Evolutionary conservation across 2,797 vertebrate genomes (phyloP), one percentile per base, ranked within the genome.

Genomic region (Melanotaenia boesemani): DNA sequence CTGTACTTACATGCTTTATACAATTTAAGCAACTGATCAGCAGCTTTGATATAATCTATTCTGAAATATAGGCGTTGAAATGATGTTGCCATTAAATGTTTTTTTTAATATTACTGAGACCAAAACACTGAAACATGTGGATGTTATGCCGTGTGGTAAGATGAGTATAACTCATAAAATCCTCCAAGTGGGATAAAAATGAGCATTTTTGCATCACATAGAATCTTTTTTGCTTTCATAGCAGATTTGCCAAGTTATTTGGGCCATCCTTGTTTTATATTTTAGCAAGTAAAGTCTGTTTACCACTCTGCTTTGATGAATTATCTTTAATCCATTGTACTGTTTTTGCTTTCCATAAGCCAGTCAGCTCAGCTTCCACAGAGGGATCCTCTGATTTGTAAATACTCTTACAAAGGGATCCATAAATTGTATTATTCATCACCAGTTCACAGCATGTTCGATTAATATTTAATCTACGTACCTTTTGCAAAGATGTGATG

Each of bases 101-200:
- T 61, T 71, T 52, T 75, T 48, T 36, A 56, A 28, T 28, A 28
- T 28, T 44, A 55, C 54, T 50, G 36, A 70, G 12, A 34, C 36
- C 54, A 54, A 75, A 57, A 77, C 41, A 44, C 41, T 20, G 5
- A 75, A 77, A 70, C 32, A 66, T 58, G 61, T 59, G 66, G 64
- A 59, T 37, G 63, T 67, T 67, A 10, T 67, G 16, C 55, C 70
- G 37, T 55, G 52, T 28, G 12, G 63, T 65, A 28, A 66, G 63
- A 77, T 32, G 32, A 58, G 34, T 18, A 46, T 71, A 71, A 77
- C 62, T 81, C 59, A 63, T 69, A 37, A 39, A 71, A 66, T 59
- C 46, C 55, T 54, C 22, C 66, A 48, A 67, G 70, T 62, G 56
- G 52, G 77, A 6, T 63, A 58, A 73, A 63, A 55, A 60, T 57